Evolutionary conservation across 2,888 invertebrate species (phyloP).

Genomic region (Scaeva pyrastri): DNA sequence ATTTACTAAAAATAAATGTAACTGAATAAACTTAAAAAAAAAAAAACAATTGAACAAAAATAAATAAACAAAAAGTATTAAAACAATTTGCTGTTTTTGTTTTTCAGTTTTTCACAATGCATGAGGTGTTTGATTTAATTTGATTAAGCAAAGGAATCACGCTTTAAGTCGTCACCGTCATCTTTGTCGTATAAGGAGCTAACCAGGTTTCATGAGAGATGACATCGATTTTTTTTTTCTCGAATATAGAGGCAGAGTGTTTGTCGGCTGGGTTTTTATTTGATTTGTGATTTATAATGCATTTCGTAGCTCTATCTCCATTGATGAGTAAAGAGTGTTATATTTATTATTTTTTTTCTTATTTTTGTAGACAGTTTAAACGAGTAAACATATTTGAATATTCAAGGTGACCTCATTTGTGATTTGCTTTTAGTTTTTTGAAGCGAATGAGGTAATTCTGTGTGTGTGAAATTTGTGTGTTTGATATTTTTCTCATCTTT

Average conservation of each 20-base stretch:
- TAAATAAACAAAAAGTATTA: conserved; percentile 32
- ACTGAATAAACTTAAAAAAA: conserved; percentile 45
- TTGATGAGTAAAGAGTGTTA: conserved; percentile 4
- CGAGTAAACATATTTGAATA: conserved; percentile 25
- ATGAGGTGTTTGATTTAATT: conserved; percentile 10
- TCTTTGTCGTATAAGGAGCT: conserved; percentile 36
- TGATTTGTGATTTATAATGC: conserved; percentile 35
- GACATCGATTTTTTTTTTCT: conserved; percentile 22
- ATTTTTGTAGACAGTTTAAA: conserved; percentile 5
- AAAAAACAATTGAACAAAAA: conserved; percentile 39
- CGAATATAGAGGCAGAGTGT: background rate
- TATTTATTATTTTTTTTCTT: background rate
- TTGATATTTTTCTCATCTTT: conserved; percentile 13
- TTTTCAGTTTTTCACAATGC: background rate
- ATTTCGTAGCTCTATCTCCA: conserved; percentile 13
- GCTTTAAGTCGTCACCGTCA: conserved; percentile 11
- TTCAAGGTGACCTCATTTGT: conserved; percentile 52
- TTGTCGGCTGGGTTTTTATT: conserved; percentile 23
- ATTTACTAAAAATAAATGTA: conserved; percentile 72
- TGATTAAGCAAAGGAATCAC: conserved; percentile 29
- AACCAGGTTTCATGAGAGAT: conserved; percentile 31
- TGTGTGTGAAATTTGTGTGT: conserved; percentile 21
- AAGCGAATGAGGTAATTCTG: conserved; percentile 48
- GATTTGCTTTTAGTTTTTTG: conserved; percentile 30
- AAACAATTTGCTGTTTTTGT: background rate